Evolutionary conservation across 2,888 invertebrate species (phyloP).

Genomic region (Blomia tropicalis): DNA sequence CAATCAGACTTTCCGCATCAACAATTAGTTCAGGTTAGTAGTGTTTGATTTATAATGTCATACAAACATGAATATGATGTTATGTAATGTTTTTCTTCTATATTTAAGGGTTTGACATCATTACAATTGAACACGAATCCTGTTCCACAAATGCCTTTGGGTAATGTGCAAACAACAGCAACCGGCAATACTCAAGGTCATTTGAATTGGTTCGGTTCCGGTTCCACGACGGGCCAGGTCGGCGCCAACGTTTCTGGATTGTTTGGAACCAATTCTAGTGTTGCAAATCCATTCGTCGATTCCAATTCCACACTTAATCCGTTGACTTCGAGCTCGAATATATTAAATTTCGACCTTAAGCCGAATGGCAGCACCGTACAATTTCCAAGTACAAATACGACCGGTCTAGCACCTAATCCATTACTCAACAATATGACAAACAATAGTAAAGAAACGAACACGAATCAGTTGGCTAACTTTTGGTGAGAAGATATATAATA

Average conservation of each 20-base stretch:
- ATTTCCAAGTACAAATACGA: not conserved
- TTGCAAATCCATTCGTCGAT: not conserved
- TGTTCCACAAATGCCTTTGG: not conserved
- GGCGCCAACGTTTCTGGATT: not conserved
- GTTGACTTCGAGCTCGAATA: not conserved
- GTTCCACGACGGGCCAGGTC: not conserved
- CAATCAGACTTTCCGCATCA: constrained; percentile 17
- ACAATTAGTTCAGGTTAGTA: constrained; percentile 18
- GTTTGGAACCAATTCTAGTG: not conserved
- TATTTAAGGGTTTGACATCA: constrained; percentile 7
- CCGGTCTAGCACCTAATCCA: not conserved
- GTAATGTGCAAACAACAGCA: constrained; percentile 2
- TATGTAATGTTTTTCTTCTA: not conserved
- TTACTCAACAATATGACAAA: not conserved
- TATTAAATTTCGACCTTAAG: constrained; percentile 11
- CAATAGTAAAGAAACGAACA: not conserved
- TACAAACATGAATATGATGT: not conserved
- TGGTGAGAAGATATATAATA: not conserved
- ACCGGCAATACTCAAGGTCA: not conserved
- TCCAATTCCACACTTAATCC: not conserved
- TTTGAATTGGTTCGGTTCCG: constrained; percentile 6
- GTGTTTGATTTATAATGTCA: not conserved
- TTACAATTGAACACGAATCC: constrained; percentile 18
- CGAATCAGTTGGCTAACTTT: constrained; percentile 11
- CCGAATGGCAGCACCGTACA: not conserved